Evolutionary conservation across 2,888 invertebrate genomes (phyloP).

Genomic region (Melieria omissa): DNA sequence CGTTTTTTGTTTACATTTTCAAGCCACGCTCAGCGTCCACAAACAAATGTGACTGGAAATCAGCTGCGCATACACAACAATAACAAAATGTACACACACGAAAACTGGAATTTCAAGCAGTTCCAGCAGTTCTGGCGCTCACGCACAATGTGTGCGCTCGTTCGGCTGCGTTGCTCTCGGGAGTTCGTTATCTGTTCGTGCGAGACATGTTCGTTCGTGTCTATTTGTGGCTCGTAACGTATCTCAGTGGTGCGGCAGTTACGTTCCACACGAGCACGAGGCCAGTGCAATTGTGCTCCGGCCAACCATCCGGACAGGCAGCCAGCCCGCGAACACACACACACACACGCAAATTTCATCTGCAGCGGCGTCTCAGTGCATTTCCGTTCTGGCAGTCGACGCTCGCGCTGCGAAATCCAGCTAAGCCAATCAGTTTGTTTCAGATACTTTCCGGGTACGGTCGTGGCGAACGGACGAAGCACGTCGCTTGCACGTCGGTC

Average conservation of each 20-base stretch:
- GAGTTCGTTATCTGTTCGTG: background rate
- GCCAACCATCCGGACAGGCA: background rate
- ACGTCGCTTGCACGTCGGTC: constrained; percentile 14
- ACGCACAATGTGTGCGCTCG: background rate
- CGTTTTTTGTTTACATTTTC: constrained; percentile 31
- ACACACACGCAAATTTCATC: background rate
- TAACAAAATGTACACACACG: constrained; percentile 26
- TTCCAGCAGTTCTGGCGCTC: constrained; percentile 19
- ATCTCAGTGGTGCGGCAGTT: background rate
- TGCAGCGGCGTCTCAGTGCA: background rate
- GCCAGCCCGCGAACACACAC: background rate
- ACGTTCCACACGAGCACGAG: constrained; percentile 13
- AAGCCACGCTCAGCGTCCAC: constrained; percentile 19
- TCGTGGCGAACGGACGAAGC: constrained; percentile 25
- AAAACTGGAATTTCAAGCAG: constrained; percentile 36
- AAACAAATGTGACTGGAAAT: constrained; percentile 12
- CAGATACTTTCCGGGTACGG: constrained; percentile 32
- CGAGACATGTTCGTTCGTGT: background rate
- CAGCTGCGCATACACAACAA: constrained; percentile 25
- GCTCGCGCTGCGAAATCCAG: background rate
- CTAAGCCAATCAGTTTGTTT: constrained; percentile 37
- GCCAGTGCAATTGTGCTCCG: constrained; percentile 11
- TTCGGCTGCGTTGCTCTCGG: background rate
- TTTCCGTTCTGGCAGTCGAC: background rate
- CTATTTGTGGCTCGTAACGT: background rate